Evolutionary conservation across 1,140 invertebrate species (phyloP), one percentile per base, ranked within the genome.

Genomic region (Megalonaias nervosa): DNA sequence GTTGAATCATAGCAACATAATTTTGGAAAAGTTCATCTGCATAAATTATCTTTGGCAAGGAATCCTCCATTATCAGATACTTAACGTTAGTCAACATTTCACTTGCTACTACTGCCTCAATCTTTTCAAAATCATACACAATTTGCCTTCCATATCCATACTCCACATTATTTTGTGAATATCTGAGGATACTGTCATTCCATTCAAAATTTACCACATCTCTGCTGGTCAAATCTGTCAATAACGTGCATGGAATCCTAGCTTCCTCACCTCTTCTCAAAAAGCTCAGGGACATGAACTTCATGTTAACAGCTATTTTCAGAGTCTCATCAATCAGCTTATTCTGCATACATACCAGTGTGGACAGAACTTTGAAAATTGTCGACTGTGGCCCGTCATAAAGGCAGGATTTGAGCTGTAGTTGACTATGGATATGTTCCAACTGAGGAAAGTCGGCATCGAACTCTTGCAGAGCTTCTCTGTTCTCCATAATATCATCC

Each of bases 121-220:
- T 76, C 21, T 76, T 76, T 19, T 64, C n/a, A n/a, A 76, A 76
- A 70, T 76, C 74, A 58, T 76, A 76, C 1, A 55, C 15, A 19
- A 76, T 58, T 31, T 48, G 38, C 57, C 65, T 59, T 61, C 74
- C 74, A 16, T 19, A n/a, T 12, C 74, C 74, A 76, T 76, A 76
- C 15, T 12, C 38, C n/a, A 76, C 61, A 15, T 60, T 60, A 69
- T 59, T 55, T 60, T 69, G 59, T 57, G 74, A 76, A 48, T 76
- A 58, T 26, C 65, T 38, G 17, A 13, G 13, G 23, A 76, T n/a
- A 31, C 31, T 23, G 19, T 65, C 38, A 55, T 65, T 12, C 38
- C 16, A 61, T 12, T 69, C 61, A 48, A 38, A 55, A 26, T 38
- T 5, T 38, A 38, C 38, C 4, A 76, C 31, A 58, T 76, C 23